Base-by-base conservation (phyloP, 1,140 invertebrate species). In the Gonatopus flavifemur region DNA sequence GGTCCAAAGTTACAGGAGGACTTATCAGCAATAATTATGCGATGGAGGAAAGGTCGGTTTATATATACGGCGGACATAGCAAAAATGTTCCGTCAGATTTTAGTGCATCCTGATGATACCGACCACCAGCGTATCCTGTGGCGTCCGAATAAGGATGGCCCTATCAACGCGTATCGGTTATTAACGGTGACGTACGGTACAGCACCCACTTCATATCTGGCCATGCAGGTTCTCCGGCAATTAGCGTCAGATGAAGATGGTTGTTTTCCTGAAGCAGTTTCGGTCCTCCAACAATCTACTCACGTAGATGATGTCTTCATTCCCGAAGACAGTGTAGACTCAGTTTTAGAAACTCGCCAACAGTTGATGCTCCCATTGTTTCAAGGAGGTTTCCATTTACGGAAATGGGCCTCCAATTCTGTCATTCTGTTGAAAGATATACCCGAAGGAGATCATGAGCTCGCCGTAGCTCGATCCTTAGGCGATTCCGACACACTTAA, bases 121-220 rank as follows among this genome's bases (percentile, higher is more conserved):
- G 48, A 59, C 16, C 35, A 56, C 39, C 62, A 67, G 31, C 42
- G 65, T 24, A 64, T 70, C 9, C 7, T 69, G 0, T 70, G 70
- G 2, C 19, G 20, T 9, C 9, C 20, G 1, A 1, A 1, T 0
- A 3, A 10, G 2, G 13, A 22, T 2, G 0, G 0, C 0, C 1
- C 18, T 0, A 22, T 45, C 4, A 4, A 22, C 7, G 6, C 18
- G 4, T 46, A 15, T 19, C 31, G 32, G 2, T 4, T 36, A 1
- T 16, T 35, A 33, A 45, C 43, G 3, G 32, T 36, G 0, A 45
- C 32, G 0, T 44, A 44, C 31, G 43, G 32, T 15, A 21, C 20
- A 0, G 32, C 32, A 10, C 21, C 18, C 0, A 20, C 32, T 4
- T 21, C 43, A 2, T 36, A 22, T 18, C n/a, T 45, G 10, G 28